Conservation (phyloP, 2,797 vertebrate genomes). For the Harpagifer antarcticus region DNA sequence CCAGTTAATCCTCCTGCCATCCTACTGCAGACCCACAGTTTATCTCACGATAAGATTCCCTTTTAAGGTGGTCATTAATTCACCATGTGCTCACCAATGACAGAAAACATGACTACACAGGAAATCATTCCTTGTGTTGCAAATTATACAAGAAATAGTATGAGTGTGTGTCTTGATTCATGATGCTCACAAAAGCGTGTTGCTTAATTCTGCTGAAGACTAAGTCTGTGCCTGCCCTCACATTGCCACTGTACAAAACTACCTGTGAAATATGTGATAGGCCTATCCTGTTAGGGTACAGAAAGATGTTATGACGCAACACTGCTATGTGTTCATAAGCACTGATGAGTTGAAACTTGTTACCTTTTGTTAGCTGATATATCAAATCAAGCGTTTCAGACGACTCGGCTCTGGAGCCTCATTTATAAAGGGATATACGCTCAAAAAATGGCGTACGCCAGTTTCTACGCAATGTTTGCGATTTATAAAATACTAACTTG, state of each 20-base stretch:
- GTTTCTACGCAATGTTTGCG: no score
- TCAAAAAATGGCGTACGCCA: no score
- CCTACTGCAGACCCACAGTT: not conserved
- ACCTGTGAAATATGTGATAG: not conserved
- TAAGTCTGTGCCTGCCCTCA: not conserved
- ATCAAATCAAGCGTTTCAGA: not conserved
- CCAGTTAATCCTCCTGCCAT: conserved; percentile 23
- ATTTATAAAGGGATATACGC: no score
- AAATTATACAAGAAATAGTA: not conserved
- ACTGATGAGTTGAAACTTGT: conserved; percentile 18
- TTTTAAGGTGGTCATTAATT: not conserved
- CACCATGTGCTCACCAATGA: not conserved
- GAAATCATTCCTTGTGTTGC: not conserved
- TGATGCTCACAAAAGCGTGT: not conserved
- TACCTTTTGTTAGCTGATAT: not conserved
- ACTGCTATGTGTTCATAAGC: not conserved
- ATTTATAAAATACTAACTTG: no score
- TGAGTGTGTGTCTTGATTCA: not conserved
- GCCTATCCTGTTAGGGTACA: not conserved
- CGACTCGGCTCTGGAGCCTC: not conserved
- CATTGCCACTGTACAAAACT: not conserved
- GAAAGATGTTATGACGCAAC: not conserved
- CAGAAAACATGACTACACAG: no score
- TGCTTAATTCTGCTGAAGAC: not conserved
- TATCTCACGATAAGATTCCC: conserved; percentile 1